Evolutionary conservation across 2,113 vertebrate species (phyloP).

Genomic region (Clupea harengus): DNA sequence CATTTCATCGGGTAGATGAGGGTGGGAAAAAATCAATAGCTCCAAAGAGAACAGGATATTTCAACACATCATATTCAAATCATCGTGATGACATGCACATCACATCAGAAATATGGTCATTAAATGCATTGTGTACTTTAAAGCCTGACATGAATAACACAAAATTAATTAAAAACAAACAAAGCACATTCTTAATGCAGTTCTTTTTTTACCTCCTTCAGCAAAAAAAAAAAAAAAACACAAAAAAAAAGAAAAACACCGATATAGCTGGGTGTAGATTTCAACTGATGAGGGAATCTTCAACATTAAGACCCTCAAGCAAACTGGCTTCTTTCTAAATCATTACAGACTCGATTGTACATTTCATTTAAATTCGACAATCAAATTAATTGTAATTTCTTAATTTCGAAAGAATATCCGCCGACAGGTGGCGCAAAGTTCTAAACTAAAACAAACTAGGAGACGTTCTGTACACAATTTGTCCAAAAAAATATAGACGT

Average conservation of each 20-base stretch:
- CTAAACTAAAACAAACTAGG: conserved; percentile 68
- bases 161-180: background rate
- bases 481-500: conserved; percentile 52
- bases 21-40: background rate
- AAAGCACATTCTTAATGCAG: background rate
- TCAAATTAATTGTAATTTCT: conserved; percentile 74
- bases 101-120: background rate
- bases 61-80: background rate
- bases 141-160: background rate
- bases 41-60: background rate
- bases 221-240: background rate
- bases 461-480: conserved; percentile 43
- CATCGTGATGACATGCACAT: background rate
- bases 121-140: background rate
- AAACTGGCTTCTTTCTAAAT: background rate
- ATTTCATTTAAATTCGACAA: conserved; percentile 23
- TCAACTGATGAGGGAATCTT: background rate
- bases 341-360: background rate
- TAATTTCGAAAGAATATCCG: conserved; percentile 73
- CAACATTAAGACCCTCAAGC: background rate
- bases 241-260: background rate
- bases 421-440: conserved; percentile 86
- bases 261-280: background rate
- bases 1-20: background rate
- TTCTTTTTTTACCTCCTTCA: background rate